phyloP scores from a whole-genome alignment of 2,113 vertebrate species.

The Sterrhoptilus dennistouni region DNA sequence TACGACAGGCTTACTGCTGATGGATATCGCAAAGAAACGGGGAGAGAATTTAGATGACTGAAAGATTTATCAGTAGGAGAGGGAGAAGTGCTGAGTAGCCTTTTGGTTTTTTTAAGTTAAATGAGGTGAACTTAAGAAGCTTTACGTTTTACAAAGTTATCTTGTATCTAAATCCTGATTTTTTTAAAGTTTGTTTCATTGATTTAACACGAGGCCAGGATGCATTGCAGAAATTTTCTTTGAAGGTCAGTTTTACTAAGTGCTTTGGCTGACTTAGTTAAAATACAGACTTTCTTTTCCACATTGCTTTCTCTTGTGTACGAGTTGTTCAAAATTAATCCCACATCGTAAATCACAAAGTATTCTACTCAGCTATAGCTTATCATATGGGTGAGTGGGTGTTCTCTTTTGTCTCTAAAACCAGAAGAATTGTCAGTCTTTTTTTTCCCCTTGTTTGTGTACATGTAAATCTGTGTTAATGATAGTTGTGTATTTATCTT shows the following conservation, averaged over 20 bases:
- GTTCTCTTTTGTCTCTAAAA: background rate
- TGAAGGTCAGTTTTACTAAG: background rate
- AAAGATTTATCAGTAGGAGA: background rate
- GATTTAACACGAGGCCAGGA: background rate
- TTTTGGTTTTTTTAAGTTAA: background rate
- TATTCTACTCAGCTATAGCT: background rate
- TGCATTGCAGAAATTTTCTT: background rate
- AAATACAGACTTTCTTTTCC: background rate
- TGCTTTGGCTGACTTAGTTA: background rate
- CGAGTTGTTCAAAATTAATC: background rate
- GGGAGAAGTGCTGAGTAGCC: background rate
- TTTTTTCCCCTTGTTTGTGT: background rate
- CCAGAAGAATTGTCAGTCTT: background rate
- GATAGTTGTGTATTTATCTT: background rate
- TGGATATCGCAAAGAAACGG: fast-evolving
- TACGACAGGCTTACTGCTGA: background rate
- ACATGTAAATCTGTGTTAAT: background rate
- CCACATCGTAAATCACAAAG: background rate
- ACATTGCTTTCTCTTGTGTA: background rate
- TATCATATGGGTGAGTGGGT: background rate
- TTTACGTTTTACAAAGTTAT: background rate
- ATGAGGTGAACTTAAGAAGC: background rate
- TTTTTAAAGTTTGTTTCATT: background rate
- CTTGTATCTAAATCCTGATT: background rate
- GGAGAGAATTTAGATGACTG: background rate